phyloP scores from a whole-genome alignment of 2,888 invertebrate species.

The Muscina levida region DNA sequence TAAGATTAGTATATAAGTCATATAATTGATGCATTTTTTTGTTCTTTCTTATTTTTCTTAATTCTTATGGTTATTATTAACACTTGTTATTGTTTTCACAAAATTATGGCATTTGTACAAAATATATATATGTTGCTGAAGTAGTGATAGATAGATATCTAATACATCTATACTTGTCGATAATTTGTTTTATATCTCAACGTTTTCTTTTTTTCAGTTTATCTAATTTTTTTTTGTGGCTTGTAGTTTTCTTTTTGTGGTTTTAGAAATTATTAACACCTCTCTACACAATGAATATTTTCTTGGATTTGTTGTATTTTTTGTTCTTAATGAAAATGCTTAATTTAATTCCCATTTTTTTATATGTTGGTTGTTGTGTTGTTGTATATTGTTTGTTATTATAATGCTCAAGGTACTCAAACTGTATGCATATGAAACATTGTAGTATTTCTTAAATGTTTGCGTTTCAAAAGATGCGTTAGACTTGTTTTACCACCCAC shows the following conservation, averaged over 20 bases:
- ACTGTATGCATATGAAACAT: conserved; percentile 9
- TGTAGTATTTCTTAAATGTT: too few species aligned
- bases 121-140: conserved; percentile 35
- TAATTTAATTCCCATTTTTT: conserved; percentile 53
- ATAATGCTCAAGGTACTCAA: conserved; percentile 57
- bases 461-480: too few species aligned
- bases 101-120: conserved; percentile 47
- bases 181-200: too few species aligned
- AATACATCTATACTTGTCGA: not conserved
- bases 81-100: conserved; percentile 35
- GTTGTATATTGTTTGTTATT: conserved; percentile 32
- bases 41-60: too few species aligned
- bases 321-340: conserved; percentile 48
- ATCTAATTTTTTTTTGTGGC: not conserved
- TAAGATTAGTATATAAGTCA: conserved; percentile 31
- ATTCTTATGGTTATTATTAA: conserved; percentile 32
- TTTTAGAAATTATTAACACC: too few species aligned
- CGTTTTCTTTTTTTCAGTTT: conserved; percentile 1
- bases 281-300: conserved; percentile 47
- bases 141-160: not conserved
- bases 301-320: conserved; percentile 16
- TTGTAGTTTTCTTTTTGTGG: too few species aligned
- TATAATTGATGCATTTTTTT: conserved; percentile 43
- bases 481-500: too few species aligned
- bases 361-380: conserved; percentile 11